A percentile compares a stretch with the other conserved stretches of the same genome.
Conservation (phyloP, 2,888 invertebrate species). For the Amphipyra berbera region DNA sequence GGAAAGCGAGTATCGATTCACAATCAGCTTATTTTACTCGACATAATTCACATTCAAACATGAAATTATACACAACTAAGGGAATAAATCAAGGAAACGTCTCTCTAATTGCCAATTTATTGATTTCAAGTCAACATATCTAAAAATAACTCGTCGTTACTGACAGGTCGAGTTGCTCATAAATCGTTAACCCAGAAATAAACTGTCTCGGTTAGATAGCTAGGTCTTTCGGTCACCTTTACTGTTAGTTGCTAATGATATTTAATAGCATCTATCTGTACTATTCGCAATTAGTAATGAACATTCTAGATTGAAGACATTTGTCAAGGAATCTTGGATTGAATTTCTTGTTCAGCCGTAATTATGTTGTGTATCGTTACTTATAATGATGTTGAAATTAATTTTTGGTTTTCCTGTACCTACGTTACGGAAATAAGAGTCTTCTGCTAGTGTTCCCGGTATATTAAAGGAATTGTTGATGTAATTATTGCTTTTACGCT, state of each 20-base stretch:
- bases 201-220: conserved; percentile 41
- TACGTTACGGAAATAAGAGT: no score
- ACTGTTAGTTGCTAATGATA: conserved; percentile 35
- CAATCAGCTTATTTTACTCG: background rate
- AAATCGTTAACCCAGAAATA: conserved; percentile 57
- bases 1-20: no score
- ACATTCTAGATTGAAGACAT: conserved; percentile 27
- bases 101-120: conserved; percentile 46
- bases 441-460: no score
- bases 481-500: no score
- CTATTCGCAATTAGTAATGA: conserved; percentile 14
- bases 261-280: conserved; percentile 31
- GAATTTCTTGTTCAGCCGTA: background rate
- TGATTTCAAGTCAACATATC: conserved; percentile 46
- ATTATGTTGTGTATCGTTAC: no score
- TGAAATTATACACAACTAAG: conserved; percentile 16
- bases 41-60: conserved; percentile 6
- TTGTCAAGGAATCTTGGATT: background rate
- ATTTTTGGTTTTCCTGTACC: no score
- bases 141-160: conserved; percentile 35
- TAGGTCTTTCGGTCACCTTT: conserved; percentile 55
- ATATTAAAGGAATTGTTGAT: no score
- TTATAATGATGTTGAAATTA: no score
- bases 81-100: conserved; percentile 40
- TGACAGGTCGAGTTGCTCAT: conserved; percentile 40